phyloP scores from a whole-genome alignment of 2,797 vertebrate species.

The Tokudaia muenninki region DNA sequence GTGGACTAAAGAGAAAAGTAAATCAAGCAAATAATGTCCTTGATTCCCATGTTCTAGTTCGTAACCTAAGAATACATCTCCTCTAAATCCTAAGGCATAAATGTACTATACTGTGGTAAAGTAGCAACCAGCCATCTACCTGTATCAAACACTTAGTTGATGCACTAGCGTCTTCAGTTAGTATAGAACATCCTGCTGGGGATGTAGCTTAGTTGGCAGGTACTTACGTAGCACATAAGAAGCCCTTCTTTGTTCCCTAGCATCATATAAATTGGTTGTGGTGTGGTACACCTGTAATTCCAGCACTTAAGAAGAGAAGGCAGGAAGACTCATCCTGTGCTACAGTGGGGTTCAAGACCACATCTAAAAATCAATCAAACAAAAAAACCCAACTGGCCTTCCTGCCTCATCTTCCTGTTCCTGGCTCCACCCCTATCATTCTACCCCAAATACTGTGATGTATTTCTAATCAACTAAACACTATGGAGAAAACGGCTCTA shows the following conservation, averaged over 20 bases:
- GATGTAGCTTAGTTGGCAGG: background rate
- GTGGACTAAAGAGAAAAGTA: conserved; percentile 91
- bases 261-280: background rate
- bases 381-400: background rate
- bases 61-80: background rate
- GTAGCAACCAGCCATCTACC: background rate
- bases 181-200: background rate
- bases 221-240: background rate
- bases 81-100: background rate
- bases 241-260: background rate
- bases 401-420: background rate
- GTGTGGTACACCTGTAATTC: background rate
- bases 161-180: background rate
- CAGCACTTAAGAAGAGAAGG: background rate
- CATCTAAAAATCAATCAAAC: background rate
- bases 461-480: background rate
- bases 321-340: background rate
- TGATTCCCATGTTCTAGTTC: background rate
- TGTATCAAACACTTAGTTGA: background rate
- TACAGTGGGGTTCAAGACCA: background rate
- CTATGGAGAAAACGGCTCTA: background rate
- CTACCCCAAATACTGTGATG: background rate
- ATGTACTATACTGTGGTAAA: background rate
- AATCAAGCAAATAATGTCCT: conserved; percentile 2
- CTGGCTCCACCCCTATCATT: background rate